These are phyloP conservation scores for Pherbina coryleti DNA, from an alignment of 2,888 invertebrate species.

Conservation along the genomic window DNA sequence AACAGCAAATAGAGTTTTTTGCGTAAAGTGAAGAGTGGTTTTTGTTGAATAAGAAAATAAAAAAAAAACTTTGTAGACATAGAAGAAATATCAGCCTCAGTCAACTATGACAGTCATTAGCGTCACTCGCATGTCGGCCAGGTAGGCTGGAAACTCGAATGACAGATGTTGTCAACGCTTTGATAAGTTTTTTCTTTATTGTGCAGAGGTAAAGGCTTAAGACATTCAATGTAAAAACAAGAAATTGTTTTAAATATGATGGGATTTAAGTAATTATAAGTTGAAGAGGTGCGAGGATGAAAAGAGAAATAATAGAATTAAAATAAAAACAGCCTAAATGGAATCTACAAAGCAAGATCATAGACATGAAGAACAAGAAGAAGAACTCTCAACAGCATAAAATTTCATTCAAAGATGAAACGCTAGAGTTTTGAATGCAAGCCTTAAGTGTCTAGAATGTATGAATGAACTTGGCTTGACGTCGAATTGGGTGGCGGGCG, in stretches of 20 bases:
- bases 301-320: not conserved
- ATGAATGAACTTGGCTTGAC: not conserved
- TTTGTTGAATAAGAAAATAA: not conserved
- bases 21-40: not conserved
- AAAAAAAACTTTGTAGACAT: not conserved
- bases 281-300: not conserved
- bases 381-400: not conserved
- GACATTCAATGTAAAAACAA: not conserved
- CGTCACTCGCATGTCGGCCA: too few species aligned
- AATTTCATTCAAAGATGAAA: not conserved
- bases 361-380: too few species aligned
- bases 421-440: not conserved
- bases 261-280: not conserved
- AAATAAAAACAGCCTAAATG: not conserved
- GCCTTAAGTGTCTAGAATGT: not conserved
- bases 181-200: not conserved
- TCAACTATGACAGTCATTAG: constrained; percentile 20
- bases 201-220: not conserved
- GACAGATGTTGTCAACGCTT: constrained; percentile 25
- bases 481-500: not conserved
- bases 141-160: not conserved
- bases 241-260: not conserved
- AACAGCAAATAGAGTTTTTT: not conserved
- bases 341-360: too few species aligned
- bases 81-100: not conserved